Base-by-base conservation (phyloP, 2,888 invertebrate species). In the Yponomeuta malinellus region DNA sequence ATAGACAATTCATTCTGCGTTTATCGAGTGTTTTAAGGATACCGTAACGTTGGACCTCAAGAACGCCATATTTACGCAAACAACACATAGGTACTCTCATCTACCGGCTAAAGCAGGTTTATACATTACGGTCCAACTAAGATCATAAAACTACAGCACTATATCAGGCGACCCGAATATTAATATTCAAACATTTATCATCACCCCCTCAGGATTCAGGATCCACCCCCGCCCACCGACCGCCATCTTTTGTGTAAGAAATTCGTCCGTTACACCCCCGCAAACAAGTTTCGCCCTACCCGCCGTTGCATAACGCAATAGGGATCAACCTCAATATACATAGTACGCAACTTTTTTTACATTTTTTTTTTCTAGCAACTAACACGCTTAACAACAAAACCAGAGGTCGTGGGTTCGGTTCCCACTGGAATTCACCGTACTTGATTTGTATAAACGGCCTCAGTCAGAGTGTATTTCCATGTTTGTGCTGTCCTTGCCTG, bases 131-230 rank as follows among this genome's bases (percentile, higher is more conserved):
- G 83, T 88, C 88, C 85, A 90, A 91, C 90, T 91, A 90, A 91
- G 92, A 92, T 90, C 90, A 90, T 92, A 91, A 92, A 91, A 91
- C 90, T 90, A 87, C 89, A 72, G 69, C 69, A 90, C 84, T 85
- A 83, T 83, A 84, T 83, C 81, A 82, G 15, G 81, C 83, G 81
- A 81, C 84, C 87, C 86, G 82, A 78, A 87, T 88, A 90, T 90
- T 89, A 89, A 90, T 89, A 90, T 85, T 85, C 84, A 82, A 82
- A 85, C 88, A 90, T 92, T 90, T 90, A 91, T 91, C 91, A 90
- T 85, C 83, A 82, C 85, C 87, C 84, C 79, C 84, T 83, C 70
- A 82, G 76, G 78, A 31, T 15, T 23, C 37, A 48, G 48, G 59
- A 29, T 48, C 59, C 71, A 10, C 52, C 52, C 52, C 52, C 66